Percentiles rank a stretch among this genome's conserved stretches.
Evolutionary conservation across 2,113 vertebrate genomes (phyloP).

Genomic region (Orientallactaga bullata): DNA sequence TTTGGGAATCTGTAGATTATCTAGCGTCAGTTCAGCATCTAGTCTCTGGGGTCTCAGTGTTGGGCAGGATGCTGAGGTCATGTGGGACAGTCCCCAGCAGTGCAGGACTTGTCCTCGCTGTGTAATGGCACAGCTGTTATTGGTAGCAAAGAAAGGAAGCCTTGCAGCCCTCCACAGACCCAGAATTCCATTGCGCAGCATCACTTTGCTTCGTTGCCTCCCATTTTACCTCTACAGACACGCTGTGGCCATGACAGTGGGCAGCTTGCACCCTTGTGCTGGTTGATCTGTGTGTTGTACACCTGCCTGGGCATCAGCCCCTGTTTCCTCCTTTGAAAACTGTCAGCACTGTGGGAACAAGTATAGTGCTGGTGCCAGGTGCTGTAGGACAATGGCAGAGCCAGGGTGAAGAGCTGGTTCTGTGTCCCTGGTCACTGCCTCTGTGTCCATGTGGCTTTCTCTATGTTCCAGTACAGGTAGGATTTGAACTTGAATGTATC

Average conservation of each 20-base stretch:
- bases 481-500: not conserved
- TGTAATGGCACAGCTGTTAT: fast-evolving
- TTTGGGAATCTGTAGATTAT: not conserved
- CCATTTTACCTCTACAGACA: not conserved
- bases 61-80: not conserved
- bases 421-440: no score
- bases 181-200: no score
- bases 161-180: not conserved
- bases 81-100: not conserved
- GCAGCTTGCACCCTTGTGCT: fast-evolving
- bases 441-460: no score
- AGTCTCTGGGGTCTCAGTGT: not conserved
- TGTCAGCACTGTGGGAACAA: not conserved
- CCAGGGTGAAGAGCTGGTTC: no score
- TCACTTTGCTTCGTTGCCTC: not conserved
- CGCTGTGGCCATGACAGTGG: fast-evolving
- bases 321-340: not conserved
- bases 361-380: not conserved
- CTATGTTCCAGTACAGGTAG: no score
- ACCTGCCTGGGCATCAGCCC: not conserved
- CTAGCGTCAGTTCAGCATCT: not conserved
- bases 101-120: fast-evolving
- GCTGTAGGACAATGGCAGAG: no score
- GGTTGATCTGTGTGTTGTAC: not conserved
- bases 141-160: fast-evolving